phyloP scores from a whole-genome alignment of 1,140 invertebrate species.

The Myzus persicae region DNA sequence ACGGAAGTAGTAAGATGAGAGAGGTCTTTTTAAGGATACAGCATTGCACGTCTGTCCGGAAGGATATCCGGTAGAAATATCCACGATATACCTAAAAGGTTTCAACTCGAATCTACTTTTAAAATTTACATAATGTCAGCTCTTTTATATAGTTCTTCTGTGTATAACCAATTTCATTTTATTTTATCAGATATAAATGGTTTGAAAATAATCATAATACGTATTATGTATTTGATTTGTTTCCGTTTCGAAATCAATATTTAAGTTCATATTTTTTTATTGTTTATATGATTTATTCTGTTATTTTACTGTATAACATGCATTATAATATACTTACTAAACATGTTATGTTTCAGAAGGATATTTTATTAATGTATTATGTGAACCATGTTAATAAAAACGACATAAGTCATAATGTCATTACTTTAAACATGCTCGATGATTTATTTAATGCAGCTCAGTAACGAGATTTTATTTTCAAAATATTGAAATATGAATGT shows the following conservation, averaged over 20 bases:
- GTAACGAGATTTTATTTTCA: not conserved
- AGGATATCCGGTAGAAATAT: constrained; percentile 19
- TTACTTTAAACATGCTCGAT: not conserved
- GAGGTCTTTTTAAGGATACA: not conserved
- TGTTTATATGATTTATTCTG: not conserved
- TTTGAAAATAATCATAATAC: not conserved
- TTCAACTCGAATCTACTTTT: not conserved
- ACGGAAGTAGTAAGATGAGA: not conserved
- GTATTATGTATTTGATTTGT: not conserved
- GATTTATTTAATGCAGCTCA: not conserved
- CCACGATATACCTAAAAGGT: not conserved
- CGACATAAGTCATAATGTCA: not conserved
- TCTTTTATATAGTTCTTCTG: not conserved
- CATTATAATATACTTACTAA: not conserved
- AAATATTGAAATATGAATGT: too few relatives aligned
- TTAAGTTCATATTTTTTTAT: not conserved
- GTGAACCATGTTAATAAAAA: not conserved
- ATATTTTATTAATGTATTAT: not conserved
- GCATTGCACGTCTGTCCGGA: not conserved
- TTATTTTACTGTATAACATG: not conserved
- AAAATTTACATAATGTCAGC: not conserved
- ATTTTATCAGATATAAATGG: not conserved
- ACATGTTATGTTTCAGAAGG: not conserved
- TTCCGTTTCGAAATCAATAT: not conserved
- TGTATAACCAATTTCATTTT: not conserved